Evolutionary conservation across 1,140 invertebrate genomes (phyloP), one percentile per base, ranked within the genome.

Genomic region (Trichogramma pretiosum): DNA sequence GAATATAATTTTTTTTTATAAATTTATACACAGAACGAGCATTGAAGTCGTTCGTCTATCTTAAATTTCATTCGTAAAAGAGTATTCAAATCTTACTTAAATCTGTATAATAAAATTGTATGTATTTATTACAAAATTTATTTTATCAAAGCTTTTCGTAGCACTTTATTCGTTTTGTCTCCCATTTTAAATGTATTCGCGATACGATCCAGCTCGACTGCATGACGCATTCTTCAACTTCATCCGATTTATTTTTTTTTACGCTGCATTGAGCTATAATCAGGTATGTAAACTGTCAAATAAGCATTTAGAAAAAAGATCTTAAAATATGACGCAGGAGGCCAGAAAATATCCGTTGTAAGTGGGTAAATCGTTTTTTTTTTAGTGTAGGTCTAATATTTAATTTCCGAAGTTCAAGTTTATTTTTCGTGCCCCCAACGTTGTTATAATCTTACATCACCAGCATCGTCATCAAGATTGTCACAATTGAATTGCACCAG

Each of bases 121-220:
- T 46, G 43, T 46, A 51, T 46, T n/a, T 46, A 46, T 52, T 47
- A 45, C 43, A 52, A 52, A 52, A 41, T 46, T 28, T 47, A 43
- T n/a, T 47, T 52, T 47, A 47, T 52, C 45, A 52, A 52, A 52
- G 50, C 50, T 52, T 34, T 38, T 38, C 26, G 33, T 39, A 41
- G 35, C 32, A 11, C 42, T 42, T 42, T 28, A 24, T 32, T n/a
- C 40, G 24, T 17, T 14, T 37, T 36, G 17, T 26, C 21, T 24
- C 8, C 18, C 16, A 5, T 38, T 32, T n/a, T n/a, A n/a, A 22
- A 32, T 32, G 21, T 46, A 46, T 14, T 24, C 17, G 7, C 22
- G 24, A n/a, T n/a, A n/a, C n/a, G n/a, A n/a, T n/a, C n/a, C n/a
- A n/a, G n/a, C n/a, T 30, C 44, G 22, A 47, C 22, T 22, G 13